Base-by-base conservation (phyloP, 2,888 invertebrate genomes). In the Sesamia inferens region DNA sequence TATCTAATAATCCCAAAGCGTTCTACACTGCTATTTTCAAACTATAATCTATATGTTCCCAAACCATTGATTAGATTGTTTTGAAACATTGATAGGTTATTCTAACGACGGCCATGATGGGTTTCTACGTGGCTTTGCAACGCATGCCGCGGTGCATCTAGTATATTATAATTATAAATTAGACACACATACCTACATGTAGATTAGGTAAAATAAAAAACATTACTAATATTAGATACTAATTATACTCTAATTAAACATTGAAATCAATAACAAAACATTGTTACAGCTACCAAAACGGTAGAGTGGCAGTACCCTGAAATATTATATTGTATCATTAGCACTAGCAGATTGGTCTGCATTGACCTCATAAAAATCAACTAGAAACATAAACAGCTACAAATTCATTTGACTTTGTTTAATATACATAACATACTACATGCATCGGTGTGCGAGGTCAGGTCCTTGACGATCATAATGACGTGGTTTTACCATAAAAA, bases 361-460 rank as follows among this genome's bases (percentile, higher is more conserved):
- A 75, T 81, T 81, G 75, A 72, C 72, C 84, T 75, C 57, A 73
- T 83, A 71, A 75, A 77, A 83, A 74, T 62, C 68, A 65, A 83
- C 68, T 61, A 57, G 48, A 11, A 76, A 71, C 68, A 67, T 59
- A 68, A 76, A 75, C 14, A 24, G 68, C 44, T 55, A 63, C 68
- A 75, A 81, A 83, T 83, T 66, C n/a, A 83, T 83, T 83, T 83
- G 83, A 81, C 81, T 84, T 84, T 83, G 82, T 81, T 70, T 55
- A 67, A 75, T 78, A 71, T 80, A n/a, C n/a, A n/a, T n/a, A n/a
- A n/a, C 74, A 76, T 68, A 59, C n/a, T 63, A 47, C 16, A 67
- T 64, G 55, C 73, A 74, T 44, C 22, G 13, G 48, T 72, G 64
- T 54, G 22, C 31, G 65, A 76, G 44, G 64, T 68, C 44, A 73